phyloP scores from a whole-genome alignment of 2,113 vertebrate genomes.

The Mugil cephalus region DNA sequence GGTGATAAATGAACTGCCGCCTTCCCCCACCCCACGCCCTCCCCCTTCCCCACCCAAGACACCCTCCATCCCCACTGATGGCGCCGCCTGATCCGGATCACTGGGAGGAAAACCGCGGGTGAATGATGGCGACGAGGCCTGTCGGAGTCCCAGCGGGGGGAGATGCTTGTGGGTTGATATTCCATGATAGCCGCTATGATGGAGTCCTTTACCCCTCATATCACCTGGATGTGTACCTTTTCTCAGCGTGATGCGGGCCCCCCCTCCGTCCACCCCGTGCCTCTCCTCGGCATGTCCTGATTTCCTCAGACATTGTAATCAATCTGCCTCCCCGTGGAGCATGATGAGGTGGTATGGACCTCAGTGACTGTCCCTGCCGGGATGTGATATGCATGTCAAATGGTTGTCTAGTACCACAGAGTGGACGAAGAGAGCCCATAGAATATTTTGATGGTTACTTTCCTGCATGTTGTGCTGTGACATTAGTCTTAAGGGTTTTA shows the following conservation, averaged over 20 bases:
- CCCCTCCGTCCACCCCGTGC: slow-evolving; percentile 17
- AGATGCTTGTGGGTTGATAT: not conserved
- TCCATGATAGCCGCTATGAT: slow-evolving; percentile 26
- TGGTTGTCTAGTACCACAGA: too few species aligned
- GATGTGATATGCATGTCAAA: too few species aligned
- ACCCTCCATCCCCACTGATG: slow-evolving; percentile 17
- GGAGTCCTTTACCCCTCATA: slow-evolving; percentile 17
- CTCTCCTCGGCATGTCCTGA: slow-evolving; percentile 58
- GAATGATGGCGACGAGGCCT: not conserved
- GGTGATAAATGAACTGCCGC: slow-evolving; percentile 62
- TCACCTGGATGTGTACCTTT: slow-evolving; percentile 21
- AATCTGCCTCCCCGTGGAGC: slow-evolving; percentile 83
- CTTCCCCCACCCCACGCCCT: slow-evolving; percentile 4
- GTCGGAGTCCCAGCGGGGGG: not conserved
- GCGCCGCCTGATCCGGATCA: slow-evolving; percentile 20
- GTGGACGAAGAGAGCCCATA: too few species aligned
- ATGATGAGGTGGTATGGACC: slow-evolving; percentile 61
- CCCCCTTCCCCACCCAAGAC: slow-evolving; percentile 1
- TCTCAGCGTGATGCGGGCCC: slow-evolving; percentile 34
- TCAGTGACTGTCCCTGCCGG: too few species aligned
- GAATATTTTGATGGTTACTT: too few species aligned
- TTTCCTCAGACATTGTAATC: slow-evolving; percentile 87
- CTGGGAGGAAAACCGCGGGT: not conserved
- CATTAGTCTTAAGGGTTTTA: too few species aligned
- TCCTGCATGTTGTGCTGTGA: too few species aligned